A percentile compares a stretch with the other conserved stretches of the same genome.
Evolutionary conservation across 2,888 invertebrate genomes (phyloP).

Genomic region (Tipula helvola): DNA sequence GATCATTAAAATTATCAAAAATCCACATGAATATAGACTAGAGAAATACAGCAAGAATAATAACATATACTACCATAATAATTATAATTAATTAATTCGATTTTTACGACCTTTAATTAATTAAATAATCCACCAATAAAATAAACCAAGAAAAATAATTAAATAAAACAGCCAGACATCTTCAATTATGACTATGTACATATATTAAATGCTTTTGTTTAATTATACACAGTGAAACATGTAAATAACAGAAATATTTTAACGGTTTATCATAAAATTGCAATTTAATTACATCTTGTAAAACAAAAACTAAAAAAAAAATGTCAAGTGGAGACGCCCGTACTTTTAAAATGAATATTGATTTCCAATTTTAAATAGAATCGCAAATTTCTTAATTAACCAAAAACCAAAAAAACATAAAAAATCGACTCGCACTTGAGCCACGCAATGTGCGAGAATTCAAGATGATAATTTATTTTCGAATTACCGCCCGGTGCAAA

Average conservation of each 20-base stretch:
- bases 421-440: not conserved
- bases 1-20: no score
- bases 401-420: no score
- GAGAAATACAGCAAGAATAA: no score
- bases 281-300: not conserved
- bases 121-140: no score
- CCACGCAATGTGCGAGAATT: not conserved
- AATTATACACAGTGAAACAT: not conserved
- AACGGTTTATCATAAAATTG: not conserved
- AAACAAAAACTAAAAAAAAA: not conserved
- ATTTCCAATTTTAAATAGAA: not conserved
- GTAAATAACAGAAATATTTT: not conserved
- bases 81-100: no score
- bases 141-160: not conserved
- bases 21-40: no score
- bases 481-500: not conserved
- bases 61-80: no score
- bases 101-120: no score
- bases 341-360: not conserved
- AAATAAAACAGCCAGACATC: not conserved
- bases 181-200: not conserved
- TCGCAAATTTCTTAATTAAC: not conserved
- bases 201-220: not conserved
- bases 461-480: not conserved
- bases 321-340: not conserved